Percentiles rank a stretch among this genome's conserved stretches.
phyloP scores from a whole-genome alignment of 1,140 invertebrate species.

The Lepidurus couesii region DNA sequence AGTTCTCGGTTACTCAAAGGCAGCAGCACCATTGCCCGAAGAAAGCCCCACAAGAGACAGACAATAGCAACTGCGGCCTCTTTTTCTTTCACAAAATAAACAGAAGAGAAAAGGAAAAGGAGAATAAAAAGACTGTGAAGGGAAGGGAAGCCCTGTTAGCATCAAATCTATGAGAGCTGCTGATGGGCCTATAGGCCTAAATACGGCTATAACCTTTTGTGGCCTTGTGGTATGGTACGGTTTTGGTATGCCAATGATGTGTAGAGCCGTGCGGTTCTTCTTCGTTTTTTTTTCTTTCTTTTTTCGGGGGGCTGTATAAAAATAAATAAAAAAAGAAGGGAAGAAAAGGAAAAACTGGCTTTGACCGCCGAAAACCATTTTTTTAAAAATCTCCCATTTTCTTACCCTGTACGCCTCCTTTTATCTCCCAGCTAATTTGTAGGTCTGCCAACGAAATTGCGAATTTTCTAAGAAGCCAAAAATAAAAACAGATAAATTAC shows the following conservation, averaged over 20 bases:
- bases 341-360: background rate
- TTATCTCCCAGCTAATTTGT: background rate
- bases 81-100: background rate
- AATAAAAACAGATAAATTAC: background rate
- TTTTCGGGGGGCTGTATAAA: background rate
- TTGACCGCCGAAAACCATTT: slow-evolving; percentile 4
- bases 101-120: background rate
- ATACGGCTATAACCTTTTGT: slow-evolving; percentile 15
- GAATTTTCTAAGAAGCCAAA: background rate
- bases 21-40: background rate
- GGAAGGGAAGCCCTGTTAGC: background rate
- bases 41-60: no score
- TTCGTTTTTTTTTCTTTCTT: background rate
- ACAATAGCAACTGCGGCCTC: no score
- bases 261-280: slow-evolving; percentile 13
- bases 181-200: slow-evolving; percentile 21
- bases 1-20: slow-evolving; percentile 8
- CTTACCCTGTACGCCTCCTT: background rate
- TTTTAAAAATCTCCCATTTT: background rate
- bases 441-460: background rate
- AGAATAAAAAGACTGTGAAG: background rate
- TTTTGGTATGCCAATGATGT: slow-evolving; percentile 15
- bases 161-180: slow-evolving; percentile 10
- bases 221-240: slow-evolving; percentile 16
- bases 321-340: no score